These are phyloP conservation scores for Peucedramus taeniatus DNA, from an alignment of 2,113 vertebrate genomes.

Conservation along the genomic window DNA sequence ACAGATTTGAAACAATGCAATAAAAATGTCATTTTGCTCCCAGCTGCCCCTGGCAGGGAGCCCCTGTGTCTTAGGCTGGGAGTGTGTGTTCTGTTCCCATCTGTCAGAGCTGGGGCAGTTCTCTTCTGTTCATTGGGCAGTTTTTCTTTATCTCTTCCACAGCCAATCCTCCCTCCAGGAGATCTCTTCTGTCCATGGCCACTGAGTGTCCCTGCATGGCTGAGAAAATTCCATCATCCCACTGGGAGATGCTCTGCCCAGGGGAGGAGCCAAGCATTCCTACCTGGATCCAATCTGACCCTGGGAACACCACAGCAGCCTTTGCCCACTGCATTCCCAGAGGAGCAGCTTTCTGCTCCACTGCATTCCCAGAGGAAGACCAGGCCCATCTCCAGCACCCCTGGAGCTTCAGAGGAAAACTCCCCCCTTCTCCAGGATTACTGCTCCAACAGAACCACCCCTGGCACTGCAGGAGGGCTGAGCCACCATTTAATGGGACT, in stretches of 20 bases:
- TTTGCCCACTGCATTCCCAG: neutral
- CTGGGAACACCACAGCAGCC: neutral
- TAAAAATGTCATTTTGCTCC: neutral
- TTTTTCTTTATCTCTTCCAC: neutral
- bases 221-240: neutral
- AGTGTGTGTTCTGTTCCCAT: neutral
- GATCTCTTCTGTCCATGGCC: neutral
- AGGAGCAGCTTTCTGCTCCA: neutral
- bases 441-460: neutral
- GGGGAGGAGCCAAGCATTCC: neutral
- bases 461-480: neutral
- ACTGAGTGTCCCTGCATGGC: neutral
- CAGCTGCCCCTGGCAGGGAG: neutral
- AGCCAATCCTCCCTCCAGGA: neutral
- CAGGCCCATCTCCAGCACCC: neutral
- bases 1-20: neutral
- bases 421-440: neutral
- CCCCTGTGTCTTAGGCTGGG: neutral
- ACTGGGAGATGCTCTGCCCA: neutral
- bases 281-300: neutral
- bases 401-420: neutral
- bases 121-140: accelerated
- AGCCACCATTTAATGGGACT: too few species aligned
- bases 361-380: neutral
- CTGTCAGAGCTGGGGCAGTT: neutral